Percentiles rank a stretch among this genome's conserved stretches.
phyloP scores from a whole-genome alignment of 1,140 invertebrate genomes.

The Manduca sexta region DNA sequence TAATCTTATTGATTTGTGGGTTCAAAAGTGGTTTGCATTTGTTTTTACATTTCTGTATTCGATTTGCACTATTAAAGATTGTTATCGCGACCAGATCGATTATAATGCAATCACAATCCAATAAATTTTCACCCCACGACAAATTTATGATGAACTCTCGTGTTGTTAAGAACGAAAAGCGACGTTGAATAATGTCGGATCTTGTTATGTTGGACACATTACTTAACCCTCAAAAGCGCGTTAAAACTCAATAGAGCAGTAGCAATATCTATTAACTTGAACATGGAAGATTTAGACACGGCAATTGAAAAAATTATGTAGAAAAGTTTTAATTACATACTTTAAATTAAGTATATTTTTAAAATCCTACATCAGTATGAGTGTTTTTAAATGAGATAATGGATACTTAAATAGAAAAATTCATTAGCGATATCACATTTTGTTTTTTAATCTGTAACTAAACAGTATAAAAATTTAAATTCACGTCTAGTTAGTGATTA shows the following conservation, averaged over 20 bases:
- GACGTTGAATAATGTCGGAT: conserved; percentile 12
- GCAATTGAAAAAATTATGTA: conserved; percentile 8
- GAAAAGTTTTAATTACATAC: too few species aligned
- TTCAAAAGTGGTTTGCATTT: too few species aligned
- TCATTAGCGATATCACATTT: too few species aligned
- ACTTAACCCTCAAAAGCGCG: conserved; percentile 60
- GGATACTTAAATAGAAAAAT: too few species aligned
- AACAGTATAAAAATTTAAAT: too few species aligned
- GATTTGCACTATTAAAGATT: conserved; percentile 23
- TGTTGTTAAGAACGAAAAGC: conserved; percentile 32
- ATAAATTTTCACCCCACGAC: conserved; percentile 45
- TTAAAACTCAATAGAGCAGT: conserved; percentile 62
- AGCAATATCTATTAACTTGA: conserved; percentile 30
- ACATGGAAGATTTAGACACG: conserved; percentile 8
- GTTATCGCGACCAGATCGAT: conserved; percentile 49
- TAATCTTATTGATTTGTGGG: too few species aligned
- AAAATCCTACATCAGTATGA: too few species aligned
- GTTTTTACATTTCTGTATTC: too few species aligned
- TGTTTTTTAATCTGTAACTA: too few species aligned
- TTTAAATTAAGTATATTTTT: too few species aligned
- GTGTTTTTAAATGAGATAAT: too few species aligned
- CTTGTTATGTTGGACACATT: conserved; percentile 42
- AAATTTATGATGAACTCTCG: conserved; percentile 26
- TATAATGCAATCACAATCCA: conserved; percentile 59
- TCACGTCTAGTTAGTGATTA: too few species aligned